Evolutionary conservation across 1,140 invertebrate genomes (phyloP).

Genomic region (Bombus cullumanus): DNA sequence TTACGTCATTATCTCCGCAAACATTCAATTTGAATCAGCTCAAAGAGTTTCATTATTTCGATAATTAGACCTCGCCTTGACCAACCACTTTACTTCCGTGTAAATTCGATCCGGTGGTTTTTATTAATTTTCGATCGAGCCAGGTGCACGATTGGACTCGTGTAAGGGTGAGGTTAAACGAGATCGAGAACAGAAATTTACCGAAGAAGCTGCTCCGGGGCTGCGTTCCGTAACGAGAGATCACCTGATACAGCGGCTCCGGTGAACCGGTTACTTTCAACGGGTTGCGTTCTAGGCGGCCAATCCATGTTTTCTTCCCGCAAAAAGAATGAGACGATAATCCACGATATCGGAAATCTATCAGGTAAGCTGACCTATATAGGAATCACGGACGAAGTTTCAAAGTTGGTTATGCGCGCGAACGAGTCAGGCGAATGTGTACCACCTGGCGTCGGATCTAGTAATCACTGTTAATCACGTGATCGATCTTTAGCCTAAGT

Average conservation of each 20-base stretch:
- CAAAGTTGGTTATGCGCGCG: background rate
- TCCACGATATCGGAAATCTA: background rate
- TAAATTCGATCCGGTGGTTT: background rate
- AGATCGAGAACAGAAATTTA: background rate
- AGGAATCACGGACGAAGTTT: background rate
- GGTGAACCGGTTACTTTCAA: background rate
- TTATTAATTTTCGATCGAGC: slow-evolving; percentile 10
- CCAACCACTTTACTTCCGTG: too few species aligned
- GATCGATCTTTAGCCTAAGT: slow-evolving; percentile 24
- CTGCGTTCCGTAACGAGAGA: background rate
- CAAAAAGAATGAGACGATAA: background rate
- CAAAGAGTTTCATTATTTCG: background rate
- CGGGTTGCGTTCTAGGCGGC: background rate
- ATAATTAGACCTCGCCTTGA: background rate
- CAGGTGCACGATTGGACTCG: background rate
- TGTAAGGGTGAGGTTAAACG: slow-evolving; percentile 4
- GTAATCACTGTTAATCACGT: slow-evolving; percentile 22
- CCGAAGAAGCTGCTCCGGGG: background rate
- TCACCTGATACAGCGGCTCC: background rate
- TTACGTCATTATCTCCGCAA: background rate
- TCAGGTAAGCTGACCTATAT: background rate
- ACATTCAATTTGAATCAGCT: background rate
- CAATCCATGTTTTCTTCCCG: background rate
- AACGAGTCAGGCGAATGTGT: background rate
- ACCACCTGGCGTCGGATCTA: background rate